Conservation (phyloP, 64 coral and sea anemone species). For the Montipora efflorescens region DNA sequence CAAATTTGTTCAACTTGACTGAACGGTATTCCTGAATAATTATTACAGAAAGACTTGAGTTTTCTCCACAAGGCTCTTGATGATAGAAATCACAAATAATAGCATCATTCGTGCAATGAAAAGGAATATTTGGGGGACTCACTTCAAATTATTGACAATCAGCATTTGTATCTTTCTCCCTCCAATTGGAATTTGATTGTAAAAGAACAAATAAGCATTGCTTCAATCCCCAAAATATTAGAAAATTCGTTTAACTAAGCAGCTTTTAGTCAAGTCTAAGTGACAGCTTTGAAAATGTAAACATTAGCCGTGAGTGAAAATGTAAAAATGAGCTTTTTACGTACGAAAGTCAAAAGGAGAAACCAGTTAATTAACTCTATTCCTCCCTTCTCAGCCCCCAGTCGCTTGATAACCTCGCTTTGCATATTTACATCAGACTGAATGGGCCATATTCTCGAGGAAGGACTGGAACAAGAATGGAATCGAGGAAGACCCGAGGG, state of each 20-base stretch:
- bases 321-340: not conserved
- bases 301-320: not conserved
- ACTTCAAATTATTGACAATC: not conserved
- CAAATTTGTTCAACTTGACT: conserved; percentile 43
- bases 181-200: not conserved
- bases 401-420: too few relatives aligned
- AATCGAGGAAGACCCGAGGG: too few relatives aligned
- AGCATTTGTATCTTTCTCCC: not conserved
- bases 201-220: not conserved
- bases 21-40: not conserved
- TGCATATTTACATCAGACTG: too few relatives aligned
- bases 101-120: not conserved
- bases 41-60: not conserved
- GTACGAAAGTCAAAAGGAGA: not conserved
- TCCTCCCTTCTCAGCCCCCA: too few relatives aligned
- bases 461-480: too few relatives aligned
- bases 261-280: not conserved
- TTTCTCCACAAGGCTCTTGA: conserved; percentile 46
- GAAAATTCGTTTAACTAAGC: not conserved
- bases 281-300: not conserved
- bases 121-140: too few relatives aligned
- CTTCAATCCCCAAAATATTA: not conserved
- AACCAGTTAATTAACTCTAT: not conserved
- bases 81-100: not conserved
- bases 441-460: too few relatives aligned